A percentile compares a stretch with the other conserved stretches of the same genome.
Conservation (phyloP, 2,888 invertebrate species). For the Tenodera sinensis region DNA sequence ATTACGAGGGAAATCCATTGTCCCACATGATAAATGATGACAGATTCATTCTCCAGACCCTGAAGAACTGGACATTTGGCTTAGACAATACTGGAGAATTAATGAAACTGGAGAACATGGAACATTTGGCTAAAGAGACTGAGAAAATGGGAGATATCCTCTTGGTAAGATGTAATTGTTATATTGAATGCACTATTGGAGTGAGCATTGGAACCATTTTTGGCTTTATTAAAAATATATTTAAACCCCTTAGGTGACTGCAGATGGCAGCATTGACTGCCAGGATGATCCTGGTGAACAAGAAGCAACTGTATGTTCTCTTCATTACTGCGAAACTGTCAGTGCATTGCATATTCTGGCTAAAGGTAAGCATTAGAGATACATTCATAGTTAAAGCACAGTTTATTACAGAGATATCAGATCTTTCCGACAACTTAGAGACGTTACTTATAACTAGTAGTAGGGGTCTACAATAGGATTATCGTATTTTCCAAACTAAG, state of each 20-base stretch:
- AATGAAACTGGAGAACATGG: conserved; percentile 64
- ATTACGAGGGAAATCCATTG: conserved; percentile 80
- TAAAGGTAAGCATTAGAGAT: conserved; percentile 44
- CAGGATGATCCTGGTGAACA: conserved; percentile 81
- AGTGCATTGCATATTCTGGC: conserved; percentile 69
- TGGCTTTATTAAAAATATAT: neutral
- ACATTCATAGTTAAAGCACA: no score
- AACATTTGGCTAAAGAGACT: conserved; percentile 54
- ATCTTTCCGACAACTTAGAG: no score
- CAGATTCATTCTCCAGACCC: conserved; percentile 73
- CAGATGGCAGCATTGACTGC: conserved; percentile 93
- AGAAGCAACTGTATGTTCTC: conserved; percentile 69
- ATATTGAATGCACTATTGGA: neutral
- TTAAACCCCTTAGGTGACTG: conserved; percentile 63
- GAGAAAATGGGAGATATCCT: conserved; percentile 50
- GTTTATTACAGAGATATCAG: no score
- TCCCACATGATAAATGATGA: conserved; percentile 76
- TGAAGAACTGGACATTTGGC: conserved; percentile 83
- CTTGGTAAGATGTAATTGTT: conserved; percentile 29
- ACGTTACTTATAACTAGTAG: no score
- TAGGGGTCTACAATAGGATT: no score
- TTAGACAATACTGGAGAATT: conserved; percentile 82
- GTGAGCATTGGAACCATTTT: neutral
- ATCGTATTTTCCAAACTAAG: no score
- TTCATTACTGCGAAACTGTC: conserved; percentile 81